phyloP scores from a whole-genome alignment of 2,797 vertebrate genomes.

The Protosalanx chinensis region DNA sequence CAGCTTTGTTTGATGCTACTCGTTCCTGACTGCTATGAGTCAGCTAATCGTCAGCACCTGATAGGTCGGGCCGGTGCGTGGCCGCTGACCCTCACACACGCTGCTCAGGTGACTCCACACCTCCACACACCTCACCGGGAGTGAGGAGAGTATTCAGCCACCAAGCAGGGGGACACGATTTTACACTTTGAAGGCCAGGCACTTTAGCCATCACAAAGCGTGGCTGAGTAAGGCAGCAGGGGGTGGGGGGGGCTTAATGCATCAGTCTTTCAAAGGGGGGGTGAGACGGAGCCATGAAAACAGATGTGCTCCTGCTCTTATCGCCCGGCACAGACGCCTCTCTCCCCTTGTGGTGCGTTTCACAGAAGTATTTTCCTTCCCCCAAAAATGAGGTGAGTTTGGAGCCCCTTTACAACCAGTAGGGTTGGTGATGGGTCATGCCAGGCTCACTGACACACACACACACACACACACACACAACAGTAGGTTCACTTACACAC shows the following conservation, averaged over 20 bases:
- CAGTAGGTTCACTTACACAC: neutral
- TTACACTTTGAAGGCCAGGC: slow-evolving; percentile 66
- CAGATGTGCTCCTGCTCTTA: neutral
- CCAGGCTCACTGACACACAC: neutral
- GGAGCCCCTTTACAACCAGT: too few species aligned
- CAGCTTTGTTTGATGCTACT: neutral
- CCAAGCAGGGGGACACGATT: slow-evolving; percentile 58
- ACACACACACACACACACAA: slow-evolving; percentile 13
- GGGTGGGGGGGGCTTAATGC: slow-evolving; percentile 61
- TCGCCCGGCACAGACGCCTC: neutral
- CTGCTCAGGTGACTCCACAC: neutral
- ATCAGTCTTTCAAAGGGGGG: neutral
- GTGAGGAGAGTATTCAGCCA: slow-evolving; percentile 50
- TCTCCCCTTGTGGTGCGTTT: neutral
- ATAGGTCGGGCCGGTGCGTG: neutral
- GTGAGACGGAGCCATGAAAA: neutral
- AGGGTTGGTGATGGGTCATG: neutral
- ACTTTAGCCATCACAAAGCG: slow-evolving; percentile 65
- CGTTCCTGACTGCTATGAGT: neutral
- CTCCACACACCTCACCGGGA: slow-evolving; percentile 35
- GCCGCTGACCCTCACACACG: neutral
- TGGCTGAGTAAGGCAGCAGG: slow-evolving; percentile 47
- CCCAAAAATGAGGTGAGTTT: too few species aligned
- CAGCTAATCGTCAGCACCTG: neutral
- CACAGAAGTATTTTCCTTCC: too few species aligned